These are phyloP conservation scores for Eupeodes corollae DNA, from an alignment of 1,140 invertebrate genomes.

Conservation along the genomic window DNA sequence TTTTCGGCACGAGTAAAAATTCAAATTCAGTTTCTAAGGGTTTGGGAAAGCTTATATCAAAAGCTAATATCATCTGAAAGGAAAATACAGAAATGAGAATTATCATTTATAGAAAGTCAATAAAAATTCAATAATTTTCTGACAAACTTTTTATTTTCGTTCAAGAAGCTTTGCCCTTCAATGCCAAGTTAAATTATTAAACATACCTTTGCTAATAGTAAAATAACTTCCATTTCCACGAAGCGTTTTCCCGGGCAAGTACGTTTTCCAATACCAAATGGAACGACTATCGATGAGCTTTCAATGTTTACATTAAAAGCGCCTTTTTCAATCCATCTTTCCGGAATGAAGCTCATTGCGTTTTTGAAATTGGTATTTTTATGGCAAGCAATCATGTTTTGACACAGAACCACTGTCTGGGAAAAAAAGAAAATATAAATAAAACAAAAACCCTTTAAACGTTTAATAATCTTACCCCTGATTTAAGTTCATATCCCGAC, in stretches of 20 bases:
- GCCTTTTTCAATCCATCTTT: slow-evolving; percentile 61
- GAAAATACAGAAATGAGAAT: neutral
- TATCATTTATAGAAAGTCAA: neutral
- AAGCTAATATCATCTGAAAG: slow-evolving; percentile 53
- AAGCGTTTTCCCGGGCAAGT: slow-evolving; percentile 76
- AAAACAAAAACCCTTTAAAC: neutral
- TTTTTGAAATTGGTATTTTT: slow-evolving; percentile 67
- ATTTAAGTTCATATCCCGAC: slow-evolving; percentile 60
- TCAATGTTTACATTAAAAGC: slow-evolving; percentile 34
- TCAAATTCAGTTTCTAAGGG: slow-evolving; percentile 63
- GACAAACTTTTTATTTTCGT: neutral
- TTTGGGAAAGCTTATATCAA: slow-evolving; percentile 53
- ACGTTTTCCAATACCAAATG: slow-evolving; percentile 75
- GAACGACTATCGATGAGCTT: slow-evolving; percentile 52
- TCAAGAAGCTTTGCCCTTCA: neutral
- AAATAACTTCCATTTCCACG: slow-evolving; percentile 62
- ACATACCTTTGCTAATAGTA: slow-evolving; percentile 59
- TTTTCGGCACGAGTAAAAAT: slow-evolving; percentile 62
- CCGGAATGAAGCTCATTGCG: slow-evolving; percentile 63
- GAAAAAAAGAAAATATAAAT: slow-evolving; percentile 15
- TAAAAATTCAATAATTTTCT: neutral
- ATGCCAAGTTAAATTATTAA: neutral
- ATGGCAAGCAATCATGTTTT: slow-evolving; percentile 71
- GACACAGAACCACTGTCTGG: slow-evolving; percentile 73
- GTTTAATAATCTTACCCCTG: slow-evolving; percentile 53